These are phyloP conservation scores for Eutolmus rufibarbis DNA, from an alignment of 2,888 invertebrate genomes.

Conservation along the genomic window DNA sequence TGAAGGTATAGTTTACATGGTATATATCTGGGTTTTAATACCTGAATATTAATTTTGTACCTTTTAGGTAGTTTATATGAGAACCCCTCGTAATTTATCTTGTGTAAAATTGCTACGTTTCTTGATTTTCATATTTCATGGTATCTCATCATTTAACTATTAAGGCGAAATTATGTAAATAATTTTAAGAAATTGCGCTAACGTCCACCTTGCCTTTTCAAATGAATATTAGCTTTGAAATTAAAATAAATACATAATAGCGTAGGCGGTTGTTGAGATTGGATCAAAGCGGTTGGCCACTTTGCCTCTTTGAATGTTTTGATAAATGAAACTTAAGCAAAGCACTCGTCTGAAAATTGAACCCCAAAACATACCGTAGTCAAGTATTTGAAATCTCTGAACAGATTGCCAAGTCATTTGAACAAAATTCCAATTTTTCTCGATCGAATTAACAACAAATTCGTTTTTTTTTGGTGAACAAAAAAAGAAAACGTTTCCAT, in stretches of 20 bases:
- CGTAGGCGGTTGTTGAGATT: neutral
- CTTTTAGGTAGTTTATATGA: neutral
- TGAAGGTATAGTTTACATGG: neutral
- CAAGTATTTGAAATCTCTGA: neutral
- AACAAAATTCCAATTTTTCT: constrained; percentile 34
- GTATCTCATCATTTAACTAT: no score
- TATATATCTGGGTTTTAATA: neutral
- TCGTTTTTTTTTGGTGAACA: constrained; percentile 14
- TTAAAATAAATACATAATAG: neutral
- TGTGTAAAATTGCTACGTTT: neutral
- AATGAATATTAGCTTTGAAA: neutral
- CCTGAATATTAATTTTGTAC: neutral
- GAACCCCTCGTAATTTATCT: neutral
- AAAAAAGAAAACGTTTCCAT: constrained; percentile 32
- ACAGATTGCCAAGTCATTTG: constrained; percentile 35
- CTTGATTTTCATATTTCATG: no score
- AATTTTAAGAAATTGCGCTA: no score
- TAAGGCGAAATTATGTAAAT: no score
- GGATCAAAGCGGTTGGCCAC: neutral
- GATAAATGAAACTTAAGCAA: neutral
- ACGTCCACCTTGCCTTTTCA: no score
- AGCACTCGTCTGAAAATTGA: neutral
- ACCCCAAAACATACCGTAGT: neutral
- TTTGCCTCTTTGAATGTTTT: neutral
- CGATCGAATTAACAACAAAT: constrained; percentile 37